A percentile compares a stretch with the other conserved stretches of the same genome.
Evolutionary conservation across 1,140 invertebrate species (phyloP).

Genomic region (Hyles euphorbiae): DNA sequence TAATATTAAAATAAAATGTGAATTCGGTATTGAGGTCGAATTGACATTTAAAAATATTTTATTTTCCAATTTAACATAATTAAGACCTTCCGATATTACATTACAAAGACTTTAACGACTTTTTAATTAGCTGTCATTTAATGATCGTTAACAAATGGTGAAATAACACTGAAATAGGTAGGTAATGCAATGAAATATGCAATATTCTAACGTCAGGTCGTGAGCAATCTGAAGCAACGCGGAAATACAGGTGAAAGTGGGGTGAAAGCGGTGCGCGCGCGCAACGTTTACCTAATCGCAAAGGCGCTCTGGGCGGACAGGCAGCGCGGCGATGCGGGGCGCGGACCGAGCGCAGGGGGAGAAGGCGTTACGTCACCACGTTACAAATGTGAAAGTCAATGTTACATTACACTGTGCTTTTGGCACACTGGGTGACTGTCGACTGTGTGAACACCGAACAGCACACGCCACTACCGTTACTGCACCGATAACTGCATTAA

Average conservation of each 20-base stretch:
- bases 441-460: not conserved
- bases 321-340: slow-evolving; percentile 8
- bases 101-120: too few species aligned
- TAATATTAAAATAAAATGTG: too few species aligned
- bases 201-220: slow-evolving; percentile 1
- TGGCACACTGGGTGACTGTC: not conserved
- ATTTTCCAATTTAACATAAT: too few species aligned
- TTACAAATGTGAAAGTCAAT: slow-evolving; percentile 69
- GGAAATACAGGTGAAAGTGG: slow-evolving; percentile 68
- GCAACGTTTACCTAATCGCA: slow-evolving; percentile 67
- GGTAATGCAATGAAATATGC: slow-evolving; percentile 16
- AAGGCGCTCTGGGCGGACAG: slow-evolving; percentile 21
- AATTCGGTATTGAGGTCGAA: too few species aligned
- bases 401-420: slow-evolving; percentile 42
- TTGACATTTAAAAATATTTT: too few species aligned
- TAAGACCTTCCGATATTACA: too few species aligned
- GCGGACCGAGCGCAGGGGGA: slow-evolving; percentile 17
- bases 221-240: slow-evolving; percentile 34
- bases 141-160: too few species aligned
- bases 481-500: not conserved
- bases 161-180: too few species aligned
- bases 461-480: not conserved
- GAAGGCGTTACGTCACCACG: slow-evolving; percentile 45
- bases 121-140: too few species aligned
- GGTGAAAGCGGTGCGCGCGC: slow-evolving; percentile 62